Conservation (phyloP, 2,113 vertebrate species). For the Geothlypis trichas region DNA sequence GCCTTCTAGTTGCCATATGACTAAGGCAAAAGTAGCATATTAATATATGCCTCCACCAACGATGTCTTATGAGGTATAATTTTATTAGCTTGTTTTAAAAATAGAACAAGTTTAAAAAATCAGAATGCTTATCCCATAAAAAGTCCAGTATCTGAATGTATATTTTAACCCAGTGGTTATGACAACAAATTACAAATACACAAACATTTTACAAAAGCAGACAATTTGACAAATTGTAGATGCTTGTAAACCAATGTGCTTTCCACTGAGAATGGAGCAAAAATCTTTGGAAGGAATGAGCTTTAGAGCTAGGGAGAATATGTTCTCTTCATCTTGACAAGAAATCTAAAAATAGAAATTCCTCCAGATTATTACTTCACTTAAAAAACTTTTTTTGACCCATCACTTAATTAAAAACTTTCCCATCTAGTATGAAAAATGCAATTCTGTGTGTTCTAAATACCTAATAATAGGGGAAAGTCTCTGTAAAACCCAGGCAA, state of each 20-base stretch:
- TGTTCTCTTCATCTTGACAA: not conserved
- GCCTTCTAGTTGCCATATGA: not conserved
- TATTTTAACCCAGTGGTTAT: not conserved
- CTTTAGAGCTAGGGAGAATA: not conserved
- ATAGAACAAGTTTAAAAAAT: not conserved
- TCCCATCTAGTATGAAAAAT: not conserved
- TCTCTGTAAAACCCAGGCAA: not conserved
- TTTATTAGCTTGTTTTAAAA: not conserved
- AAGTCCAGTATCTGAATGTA: not conserved
- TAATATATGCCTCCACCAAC: not conserved
- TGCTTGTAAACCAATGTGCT: not conserved
- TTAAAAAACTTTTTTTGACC: not conserved
- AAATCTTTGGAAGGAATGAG: not conserved
- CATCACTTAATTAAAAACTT: slow-evolving; percentile 1
- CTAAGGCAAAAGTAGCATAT: not conserved
- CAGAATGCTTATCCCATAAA: not conserved
- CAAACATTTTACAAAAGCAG: not conserved
- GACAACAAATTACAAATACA: not conserved
- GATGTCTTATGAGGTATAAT: not conserved
- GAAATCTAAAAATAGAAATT: slow-evolving; percentile 19
- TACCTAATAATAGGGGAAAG: not conserved
- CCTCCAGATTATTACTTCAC: not conserved
- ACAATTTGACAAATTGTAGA: not conserved
- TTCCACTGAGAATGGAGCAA: not conserved
- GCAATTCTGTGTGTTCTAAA: not conserved